Evolutionary conservation across 2,797 vertebrate genomes (phyloP), one percentile per base, ranked within the genome.

Genomic region (Danio tinwini): DNA sequence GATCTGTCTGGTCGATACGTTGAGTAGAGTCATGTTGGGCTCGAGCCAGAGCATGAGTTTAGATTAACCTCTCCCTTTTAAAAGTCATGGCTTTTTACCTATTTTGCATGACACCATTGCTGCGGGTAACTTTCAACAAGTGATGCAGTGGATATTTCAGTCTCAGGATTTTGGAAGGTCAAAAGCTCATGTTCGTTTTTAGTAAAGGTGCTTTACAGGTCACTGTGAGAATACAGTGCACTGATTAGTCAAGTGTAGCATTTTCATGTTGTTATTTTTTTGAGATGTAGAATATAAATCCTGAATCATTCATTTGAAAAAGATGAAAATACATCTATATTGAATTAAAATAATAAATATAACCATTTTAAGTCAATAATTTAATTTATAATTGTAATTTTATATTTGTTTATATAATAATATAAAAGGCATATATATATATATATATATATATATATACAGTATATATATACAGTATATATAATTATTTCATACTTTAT

Each of bases 31-130:
- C 17, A 75, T 83, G 29, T 70, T 85, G 71, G 21, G 81, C 76
- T 70, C 78, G 52, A 19, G 76, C 37, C 78, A 79, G 17, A 69
- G 85, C 40, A 68, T 72, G 49, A 74, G 85, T 65, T 71, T 59
- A 71, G 56, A 79, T 76, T 50, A 88, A 93, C 90, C 90, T 84
- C 55, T 90, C 21, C 14, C 86, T 85, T 91, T 92, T 91, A 91
- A 92, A 93, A 90, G 89, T 87, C 90, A 91, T 80, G 77, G 67
- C 87, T 86, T 83, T 85, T 87, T 83, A 82, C 78, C 76, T 83
- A 86, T 86, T 55, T 83, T 71, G 50, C 42, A 47, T 50, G 29
- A 59, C 76, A 86, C 84, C 86, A 86, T 88, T 29, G 29, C 29
- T 29, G 29, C 29, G 53, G 58, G 74, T 56, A 67, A 55, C 10